Conservation (phyloP, 2,113 vertebrate species). For the Lamprologus callipterus region DNA sequence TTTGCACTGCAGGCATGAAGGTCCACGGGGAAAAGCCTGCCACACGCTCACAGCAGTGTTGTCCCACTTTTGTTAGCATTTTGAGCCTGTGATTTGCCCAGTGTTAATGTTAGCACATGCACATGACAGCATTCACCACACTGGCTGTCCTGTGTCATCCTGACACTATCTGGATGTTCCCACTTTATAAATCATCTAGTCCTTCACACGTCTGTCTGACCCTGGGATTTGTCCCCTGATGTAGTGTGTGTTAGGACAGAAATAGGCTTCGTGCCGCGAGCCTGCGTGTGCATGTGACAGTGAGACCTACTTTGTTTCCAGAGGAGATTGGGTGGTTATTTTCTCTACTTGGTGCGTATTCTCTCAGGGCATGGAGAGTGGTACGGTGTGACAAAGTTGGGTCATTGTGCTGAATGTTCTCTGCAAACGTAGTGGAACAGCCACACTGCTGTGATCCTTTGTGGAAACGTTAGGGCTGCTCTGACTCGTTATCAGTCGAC, state of each 20-base stretch:
- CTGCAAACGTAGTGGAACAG: background rate
- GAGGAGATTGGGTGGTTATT: conserved; percentile 16
- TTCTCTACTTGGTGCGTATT: background rate
- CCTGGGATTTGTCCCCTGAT: conserved; percentile 3
- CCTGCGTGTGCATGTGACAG: background rate
- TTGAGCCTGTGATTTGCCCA: background rate
- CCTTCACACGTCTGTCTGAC: background rate
- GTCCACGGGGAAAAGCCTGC: fast-evolving
- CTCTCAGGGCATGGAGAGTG: background rate
- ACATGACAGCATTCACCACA: background rate
- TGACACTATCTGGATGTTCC: background rate
- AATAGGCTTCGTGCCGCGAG: background rate
- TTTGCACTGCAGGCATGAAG: background rate
- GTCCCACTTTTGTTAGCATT: background rate
- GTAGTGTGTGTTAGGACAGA: conserved; percentile 11
- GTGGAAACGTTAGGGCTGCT: background rate
- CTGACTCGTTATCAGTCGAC: background rate
- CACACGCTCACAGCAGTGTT: background rate
- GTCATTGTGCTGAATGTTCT: background rate
- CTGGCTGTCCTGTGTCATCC: background rate
- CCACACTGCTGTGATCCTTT: background rate
- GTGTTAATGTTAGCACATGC: background rate
- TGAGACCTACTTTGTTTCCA: conserved; percentile 48
- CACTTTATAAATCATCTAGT: background rate
- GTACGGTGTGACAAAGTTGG: background rate